phyloP scores from a whole-genome alignment of 2,113 vertebrate genomes.

The Falcunculus frontatus region DNA sequence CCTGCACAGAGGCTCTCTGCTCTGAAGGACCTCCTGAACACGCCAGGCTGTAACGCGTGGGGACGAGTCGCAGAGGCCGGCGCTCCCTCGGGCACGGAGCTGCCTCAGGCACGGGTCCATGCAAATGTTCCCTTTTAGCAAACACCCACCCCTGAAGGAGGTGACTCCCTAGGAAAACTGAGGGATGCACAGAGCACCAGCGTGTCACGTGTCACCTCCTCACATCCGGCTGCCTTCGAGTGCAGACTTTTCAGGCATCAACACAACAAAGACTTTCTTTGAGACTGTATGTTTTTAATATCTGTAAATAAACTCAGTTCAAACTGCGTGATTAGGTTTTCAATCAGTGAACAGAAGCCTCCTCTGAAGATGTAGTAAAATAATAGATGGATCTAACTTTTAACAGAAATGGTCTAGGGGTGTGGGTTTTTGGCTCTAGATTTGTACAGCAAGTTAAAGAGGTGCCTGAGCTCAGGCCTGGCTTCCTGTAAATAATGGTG shows the following conservation, averaged over 20 bases:
- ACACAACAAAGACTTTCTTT: not conserved
- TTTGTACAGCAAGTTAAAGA: not conserved
- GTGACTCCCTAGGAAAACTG: not conserved
- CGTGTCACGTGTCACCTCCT: rapidly evolving
- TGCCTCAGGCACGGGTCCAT: rapidly evolving
- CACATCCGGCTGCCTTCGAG: rapidly evolving
- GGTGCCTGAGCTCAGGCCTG: not conserved
- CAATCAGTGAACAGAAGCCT: not conserved
- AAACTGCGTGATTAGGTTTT: not conserved
- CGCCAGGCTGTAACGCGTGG: rapidly evolving
- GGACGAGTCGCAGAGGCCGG: rapidly evolving
- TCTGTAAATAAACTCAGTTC: not conserved
- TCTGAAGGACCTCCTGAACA: not conserved
- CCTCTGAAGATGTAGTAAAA: not conserved
- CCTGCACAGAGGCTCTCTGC: not conserved
- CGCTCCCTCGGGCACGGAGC: rapidly evolving
- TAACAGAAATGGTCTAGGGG: not conserved
- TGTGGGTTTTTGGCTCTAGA: not conserved
- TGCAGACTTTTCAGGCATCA: not conserved
- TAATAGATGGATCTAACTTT: rapidly evolving
- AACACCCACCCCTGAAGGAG: not conserved
- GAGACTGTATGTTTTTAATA: not conserved
- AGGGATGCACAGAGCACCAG: not conserved
- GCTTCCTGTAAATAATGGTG: not conserved
- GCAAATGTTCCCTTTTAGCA: rapidly evolving